Evolutionary conservation across 1,140 invertebrate genomes (phyloP).

Genomic region (Lepidotrigona ventralis): DNA sequence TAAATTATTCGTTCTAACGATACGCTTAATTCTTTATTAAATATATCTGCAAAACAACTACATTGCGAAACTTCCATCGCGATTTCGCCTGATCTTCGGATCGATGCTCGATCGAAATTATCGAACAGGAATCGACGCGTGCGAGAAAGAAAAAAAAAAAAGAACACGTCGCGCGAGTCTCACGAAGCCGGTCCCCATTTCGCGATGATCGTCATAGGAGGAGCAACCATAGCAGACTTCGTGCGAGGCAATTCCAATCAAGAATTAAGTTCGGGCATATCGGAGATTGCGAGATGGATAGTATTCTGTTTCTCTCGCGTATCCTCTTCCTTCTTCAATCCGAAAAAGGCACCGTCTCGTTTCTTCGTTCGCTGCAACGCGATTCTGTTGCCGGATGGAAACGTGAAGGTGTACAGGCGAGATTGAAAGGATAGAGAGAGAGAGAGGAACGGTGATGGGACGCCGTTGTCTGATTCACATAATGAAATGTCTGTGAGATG

Average conservation of each 20-base stretch:
- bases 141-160: conserved; percentile 62
- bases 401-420: background rate
- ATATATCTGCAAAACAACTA: background rate
- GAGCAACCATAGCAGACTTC: conserved; percentile 50
- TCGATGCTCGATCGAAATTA: conserved; percentile 25
- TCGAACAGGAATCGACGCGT: conserved; percentile 41
- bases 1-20: too few species aligned
- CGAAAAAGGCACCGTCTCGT: background rate
- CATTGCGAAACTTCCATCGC: background rate
- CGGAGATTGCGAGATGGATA: conserved; percentile 70
- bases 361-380: background rate
- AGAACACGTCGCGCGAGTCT: conserved; percentile 60
- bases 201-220: conserved; percentile 47
- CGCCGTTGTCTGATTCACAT: conserved; percentile 75
- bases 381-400: background rate
- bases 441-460: conserved; percentile 48
- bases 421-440: background rate
- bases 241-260: conserved; percentile 73
- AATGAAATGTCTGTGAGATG: conserved; percentile 78
- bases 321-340: conserved; percentile 9
- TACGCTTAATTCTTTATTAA: too few species aligned
- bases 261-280: conserved; percentile 73
- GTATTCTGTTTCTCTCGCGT: conserved; percentile 29
- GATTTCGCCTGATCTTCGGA: background rate
- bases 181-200: conserved; percentile 45